Evolutionary conservation across 1,140 invertebrate genomes (phyloP).

Genomic region (Aphaenogaster ashmeadi): DNA sequence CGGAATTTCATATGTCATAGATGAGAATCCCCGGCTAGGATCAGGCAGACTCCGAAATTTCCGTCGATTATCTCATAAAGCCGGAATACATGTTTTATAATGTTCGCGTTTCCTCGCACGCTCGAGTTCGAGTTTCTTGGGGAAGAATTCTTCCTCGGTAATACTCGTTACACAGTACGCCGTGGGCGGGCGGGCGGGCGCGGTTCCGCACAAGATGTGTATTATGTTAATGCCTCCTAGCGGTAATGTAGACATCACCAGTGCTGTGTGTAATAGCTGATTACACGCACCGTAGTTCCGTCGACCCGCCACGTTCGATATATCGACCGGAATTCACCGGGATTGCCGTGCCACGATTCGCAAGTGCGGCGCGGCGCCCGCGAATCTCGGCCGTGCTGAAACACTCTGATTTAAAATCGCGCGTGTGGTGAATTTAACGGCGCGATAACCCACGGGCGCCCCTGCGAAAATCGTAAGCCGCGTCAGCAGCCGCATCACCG

Average conservation of each 20-base stretch:
- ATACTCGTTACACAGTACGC: slow-evolving; percentile 8
- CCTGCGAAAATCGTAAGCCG: slow-evolving; percentile 46
- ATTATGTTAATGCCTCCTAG: slow-evolving; percentile 43
- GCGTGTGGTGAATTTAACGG: slow-evolving; percentile 42
- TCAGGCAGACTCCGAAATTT: slow-evolving; percentile 10
- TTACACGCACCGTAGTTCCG: slow-evolving; percentile 37
- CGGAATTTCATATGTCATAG: slow-evolving; percentile 55
- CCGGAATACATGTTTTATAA: slow-evolving; percentile 22
- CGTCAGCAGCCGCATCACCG: slow-evolving; percentile 35
- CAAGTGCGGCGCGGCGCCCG: no score
- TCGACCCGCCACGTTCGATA: slow-evolving; percentile 30
- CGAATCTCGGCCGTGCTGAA: slow-evolving; percentile 25
- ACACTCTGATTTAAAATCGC: slow-evolving; percentile 44
- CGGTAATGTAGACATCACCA: slow-evolving; percentile 49
- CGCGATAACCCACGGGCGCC: slow-evolving; percentile 17
- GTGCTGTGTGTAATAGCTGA: slow-evolving; percentile 49
- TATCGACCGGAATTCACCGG: slow-evolving; percentile 29
- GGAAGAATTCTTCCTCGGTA: slow-evolving; percentile 2
- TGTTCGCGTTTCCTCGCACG: neutral
- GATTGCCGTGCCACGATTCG: neutral
- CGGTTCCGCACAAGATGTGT: slow-evolving; percentile 37
- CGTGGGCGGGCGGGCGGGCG: neutral
- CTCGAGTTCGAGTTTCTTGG: neutral
- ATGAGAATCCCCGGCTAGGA: slow-evolving; percentile 24
- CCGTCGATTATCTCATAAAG: slow-evolving; percentile 48